phyloP scores from a whole-genome alignment of 2,113 vertebrate species.

The Mustela nigripes region DNA sequence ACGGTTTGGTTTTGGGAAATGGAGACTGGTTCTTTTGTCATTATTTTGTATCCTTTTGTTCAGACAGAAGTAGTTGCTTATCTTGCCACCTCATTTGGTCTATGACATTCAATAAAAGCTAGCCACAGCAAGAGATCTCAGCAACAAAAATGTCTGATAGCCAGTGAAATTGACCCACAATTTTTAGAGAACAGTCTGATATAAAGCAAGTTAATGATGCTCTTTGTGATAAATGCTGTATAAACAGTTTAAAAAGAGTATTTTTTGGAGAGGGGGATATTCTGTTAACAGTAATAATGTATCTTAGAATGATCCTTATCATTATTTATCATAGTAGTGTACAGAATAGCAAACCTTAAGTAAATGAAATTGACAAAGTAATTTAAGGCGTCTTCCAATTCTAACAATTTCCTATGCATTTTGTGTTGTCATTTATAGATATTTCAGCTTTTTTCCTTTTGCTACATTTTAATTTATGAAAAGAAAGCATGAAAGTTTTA shows the following conservation, averaged over 20 bases:
- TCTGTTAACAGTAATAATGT: conserved; percentile 3
- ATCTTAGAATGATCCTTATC: background rate
- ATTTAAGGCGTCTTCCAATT: background rate
- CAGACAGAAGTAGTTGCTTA: background rate
- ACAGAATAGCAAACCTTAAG: background rate
- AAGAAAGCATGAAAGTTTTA: background rate
- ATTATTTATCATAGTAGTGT: background rate
- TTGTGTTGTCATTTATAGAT: background rate
- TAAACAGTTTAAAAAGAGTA: background rate
- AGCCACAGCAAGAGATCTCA: background rate
- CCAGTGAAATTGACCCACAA: background rate
- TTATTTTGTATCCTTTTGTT: background rate
- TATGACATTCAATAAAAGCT: conserved; percentile 32
- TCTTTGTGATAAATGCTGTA: background rate
- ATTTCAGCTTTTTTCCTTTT: background rate
- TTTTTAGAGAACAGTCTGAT: background rate
- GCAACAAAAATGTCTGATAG: background rate
- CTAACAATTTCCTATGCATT: background rate
- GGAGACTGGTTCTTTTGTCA: background rate
- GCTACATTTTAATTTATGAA: background rate
- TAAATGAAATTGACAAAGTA: background rate
- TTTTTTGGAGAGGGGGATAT: no score
- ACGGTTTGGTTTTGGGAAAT: background rate
- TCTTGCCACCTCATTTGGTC: background rate
- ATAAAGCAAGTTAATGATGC: background rate